Conservation (phyloP, 2,888 invertebrate genomes). For the Orthonychiurus folsomi region DNA sequence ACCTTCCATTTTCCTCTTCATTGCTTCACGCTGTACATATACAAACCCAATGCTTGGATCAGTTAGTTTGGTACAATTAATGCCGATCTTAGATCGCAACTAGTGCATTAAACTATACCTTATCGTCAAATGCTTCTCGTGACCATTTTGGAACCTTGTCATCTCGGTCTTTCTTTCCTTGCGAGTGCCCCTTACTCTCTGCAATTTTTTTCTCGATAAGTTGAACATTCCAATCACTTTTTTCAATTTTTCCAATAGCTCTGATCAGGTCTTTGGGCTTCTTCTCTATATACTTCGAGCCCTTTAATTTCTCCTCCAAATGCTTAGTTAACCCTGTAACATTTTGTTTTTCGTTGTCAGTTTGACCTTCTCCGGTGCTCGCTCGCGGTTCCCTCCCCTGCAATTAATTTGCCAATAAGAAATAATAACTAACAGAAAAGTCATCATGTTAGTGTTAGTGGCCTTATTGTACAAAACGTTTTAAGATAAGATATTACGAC, state of each 20-base stretch:
- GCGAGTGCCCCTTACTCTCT: conserved; percentile 54
- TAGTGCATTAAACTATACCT: too few species aligned
- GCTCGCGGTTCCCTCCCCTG: conserved; percentile 35
- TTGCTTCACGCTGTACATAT: conserved; percentile 59
- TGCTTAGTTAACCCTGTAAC: conserved; percentile 58
- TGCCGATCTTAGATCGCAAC: too few species aligned
- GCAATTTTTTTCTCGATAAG: conserved; percentile 81
- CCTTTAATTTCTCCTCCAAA: conserved; percentile 69
- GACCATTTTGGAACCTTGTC: conserved; percentile 88
- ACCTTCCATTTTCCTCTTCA: conserved; percentile 52
- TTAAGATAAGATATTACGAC: too few species aligned
- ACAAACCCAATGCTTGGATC: too few species aligned
- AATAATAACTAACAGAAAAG: not conserved
- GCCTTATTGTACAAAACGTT: too few species aligned
- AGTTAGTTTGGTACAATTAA: conserved; percentile 19
- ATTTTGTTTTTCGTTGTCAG: conserved; percentile 42
- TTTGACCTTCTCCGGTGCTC: conserved; percentile 12
- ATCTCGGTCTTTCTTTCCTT: conserved; percentile 46
- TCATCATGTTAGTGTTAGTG: not conserved
- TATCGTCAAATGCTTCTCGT: conserved; percentile 59
- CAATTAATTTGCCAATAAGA: not conserved
- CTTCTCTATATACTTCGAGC: conserved; percentile 54
- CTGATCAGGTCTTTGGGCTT: conserved; percentile 78
- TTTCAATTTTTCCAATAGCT: conserved; percentile 77
- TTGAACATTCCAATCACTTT: conserved; percentile 82